Percentiles rank a stretch among this genome's conserved stretches.
Evolutionary conservation across 2,113 vertebrate genomes (phyloP).

Genomic region (Zootoca vivipara): DNA sequence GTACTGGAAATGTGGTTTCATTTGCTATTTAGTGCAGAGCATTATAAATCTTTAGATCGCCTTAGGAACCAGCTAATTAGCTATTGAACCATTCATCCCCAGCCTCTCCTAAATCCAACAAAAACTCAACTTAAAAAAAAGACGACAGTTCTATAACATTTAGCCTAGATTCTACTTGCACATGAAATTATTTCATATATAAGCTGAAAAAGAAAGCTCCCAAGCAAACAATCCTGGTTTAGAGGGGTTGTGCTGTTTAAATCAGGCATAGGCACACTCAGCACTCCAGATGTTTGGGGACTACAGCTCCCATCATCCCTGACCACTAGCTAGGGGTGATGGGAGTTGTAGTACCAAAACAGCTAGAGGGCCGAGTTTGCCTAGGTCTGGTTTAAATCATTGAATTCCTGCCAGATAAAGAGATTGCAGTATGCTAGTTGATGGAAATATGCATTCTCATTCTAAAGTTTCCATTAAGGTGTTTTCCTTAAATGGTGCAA

Average conservation of each 20-base stretch:
- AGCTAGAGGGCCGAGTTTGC: too few species aligned
- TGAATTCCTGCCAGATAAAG: background rate
- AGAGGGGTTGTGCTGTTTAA: background rate
- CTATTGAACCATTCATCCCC: conserved; percentile 9
- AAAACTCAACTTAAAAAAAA: background rate
- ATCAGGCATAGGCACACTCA: too few species aligned
- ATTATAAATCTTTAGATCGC: conserved; percentile 23
- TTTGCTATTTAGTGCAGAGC: conserved; percentile 4
- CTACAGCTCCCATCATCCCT: too few species aligned
- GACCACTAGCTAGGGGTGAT: too few species aligned
- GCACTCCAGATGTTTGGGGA: too few species aligned
- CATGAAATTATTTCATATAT: conserved; percentile 6
- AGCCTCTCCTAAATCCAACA: background rate
- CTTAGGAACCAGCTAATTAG: conserved; percentile 35
- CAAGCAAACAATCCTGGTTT: background rate
- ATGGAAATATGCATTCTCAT: background rate
- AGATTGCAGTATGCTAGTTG: background rate
- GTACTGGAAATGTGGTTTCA: conserved; percentile 43
- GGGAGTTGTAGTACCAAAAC: too few species aligned
- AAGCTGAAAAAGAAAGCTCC: background rate
- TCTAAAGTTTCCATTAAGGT: conserved; percentile 29
- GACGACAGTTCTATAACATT: conserved; percentile 19
- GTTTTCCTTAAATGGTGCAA: conserved; percentile 14
- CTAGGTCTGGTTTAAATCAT: background rate
- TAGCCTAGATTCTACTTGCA: conserved; percentile 1